A percentile compares a stretch with the other conserved stretches of the same genome.
phyloP scores from a whole-genome alignment of 2,113 vertebrate species.

The Xenopus borealis region DNA sequence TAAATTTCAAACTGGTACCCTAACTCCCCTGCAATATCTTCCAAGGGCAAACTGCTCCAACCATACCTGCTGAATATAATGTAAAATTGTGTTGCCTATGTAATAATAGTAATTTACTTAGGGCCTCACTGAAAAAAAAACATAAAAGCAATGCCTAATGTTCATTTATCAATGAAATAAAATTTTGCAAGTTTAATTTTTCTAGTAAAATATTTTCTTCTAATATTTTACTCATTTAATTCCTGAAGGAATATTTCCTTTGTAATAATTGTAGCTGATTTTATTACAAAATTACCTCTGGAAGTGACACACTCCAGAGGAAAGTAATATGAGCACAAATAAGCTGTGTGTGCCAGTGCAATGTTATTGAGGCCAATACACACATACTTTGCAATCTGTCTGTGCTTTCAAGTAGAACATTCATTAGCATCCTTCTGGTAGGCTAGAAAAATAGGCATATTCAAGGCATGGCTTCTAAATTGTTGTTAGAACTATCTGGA shows the following conservation, averaged over 20 bases:
- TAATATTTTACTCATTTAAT: slow-evolving; percentile 58
- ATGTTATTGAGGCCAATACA: slow-evolving; percentile 56
- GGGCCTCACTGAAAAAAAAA: too few relatives aligned
- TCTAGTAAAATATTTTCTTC: slow-evolving; percentile 61
- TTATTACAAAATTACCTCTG: slow-evolving; percentile 72
- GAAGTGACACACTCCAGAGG: slow-evolving; percentile 63
- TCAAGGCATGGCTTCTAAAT: slow-evolving; percentile 65
- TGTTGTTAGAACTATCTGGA: slow-evolving; percentile 62
- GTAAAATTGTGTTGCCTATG: too few relatives aligned
- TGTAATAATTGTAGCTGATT: slow-evolving; percentile 67
- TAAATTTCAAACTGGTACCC: too few relatives aligned
- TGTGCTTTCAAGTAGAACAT: slow-evolving; percentile 74
- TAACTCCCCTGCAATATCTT: too few relatives aligned
- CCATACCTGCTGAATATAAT: too few relatives aligned
- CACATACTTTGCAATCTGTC: slow-evolving; percentile 67
- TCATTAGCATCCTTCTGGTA: slow-evolving; percentile 71
- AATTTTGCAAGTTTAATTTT: slow-evolving; percentile 68
- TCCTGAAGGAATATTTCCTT: slow-evolving; percentile 58
- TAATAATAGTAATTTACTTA: too few relatives aligned
- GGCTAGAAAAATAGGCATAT: slow-evolving; percentile 62
- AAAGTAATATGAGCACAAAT: slow-evolving; percentile 65
- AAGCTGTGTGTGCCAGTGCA: slow-evolving; percentile 64
- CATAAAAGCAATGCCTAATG: too few relatives aligned
- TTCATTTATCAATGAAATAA: neutral
- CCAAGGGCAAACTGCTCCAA: too few relatives aligned